phyloP scores from a whole-genome alignment of 2,113 vertebrate species.

The Eira barbara region DNA sequence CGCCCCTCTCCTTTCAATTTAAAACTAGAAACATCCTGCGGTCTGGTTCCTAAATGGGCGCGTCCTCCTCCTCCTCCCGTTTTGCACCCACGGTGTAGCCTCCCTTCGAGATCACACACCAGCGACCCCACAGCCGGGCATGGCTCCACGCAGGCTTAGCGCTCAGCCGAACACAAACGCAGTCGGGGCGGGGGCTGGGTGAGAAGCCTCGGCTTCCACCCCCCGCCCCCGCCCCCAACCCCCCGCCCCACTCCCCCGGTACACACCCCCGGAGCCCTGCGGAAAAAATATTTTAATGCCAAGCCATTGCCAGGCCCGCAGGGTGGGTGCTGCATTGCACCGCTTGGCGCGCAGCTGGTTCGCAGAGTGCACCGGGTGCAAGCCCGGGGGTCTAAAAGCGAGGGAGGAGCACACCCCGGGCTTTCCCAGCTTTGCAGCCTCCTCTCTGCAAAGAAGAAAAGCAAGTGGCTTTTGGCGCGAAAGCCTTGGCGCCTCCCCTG shows the following conservation, averaged over 20 bases:
- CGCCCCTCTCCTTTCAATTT: conserved; percentile 47
- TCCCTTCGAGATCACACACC: not conserved
- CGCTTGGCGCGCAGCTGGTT: conserved; percentile 24
- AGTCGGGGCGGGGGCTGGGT: not conserved
- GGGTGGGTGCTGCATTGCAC: conserved; percentile 20
- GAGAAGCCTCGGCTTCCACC: not conserved
- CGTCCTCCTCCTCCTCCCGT: not conserved
- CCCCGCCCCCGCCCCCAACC: not conserved
- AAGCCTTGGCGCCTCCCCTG: conserved; percentile 83
- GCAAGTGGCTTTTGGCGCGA: conserved; percentile 85
- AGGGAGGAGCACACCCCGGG: conserved; percentile 25
- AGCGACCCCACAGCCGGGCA: not conserved
- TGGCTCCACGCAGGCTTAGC: not conserved
- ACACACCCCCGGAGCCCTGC: not conserved
- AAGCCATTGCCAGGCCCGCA: not conserved
- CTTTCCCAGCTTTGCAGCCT: conserved; percentile 51
- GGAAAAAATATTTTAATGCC: not conserved
- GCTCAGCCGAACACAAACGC: not conserved
- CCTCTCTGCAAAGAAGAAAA: conserved; percentile 72
- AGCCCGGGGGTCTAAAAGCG: conserved; percentile 53
- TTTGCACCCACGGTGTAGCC: not conserved
- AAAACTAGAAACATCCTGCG: conserved; percentile 34
- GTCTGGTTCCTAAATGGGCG: not conserved
- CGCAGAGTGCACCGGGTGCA: conserved; percentile 15
- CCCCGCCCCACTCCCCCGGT: not conserved